phyloP scores from a whole-genome alignment of 2,888 invertebrate genomes.

The Vandiemenella viatica region DNA sequence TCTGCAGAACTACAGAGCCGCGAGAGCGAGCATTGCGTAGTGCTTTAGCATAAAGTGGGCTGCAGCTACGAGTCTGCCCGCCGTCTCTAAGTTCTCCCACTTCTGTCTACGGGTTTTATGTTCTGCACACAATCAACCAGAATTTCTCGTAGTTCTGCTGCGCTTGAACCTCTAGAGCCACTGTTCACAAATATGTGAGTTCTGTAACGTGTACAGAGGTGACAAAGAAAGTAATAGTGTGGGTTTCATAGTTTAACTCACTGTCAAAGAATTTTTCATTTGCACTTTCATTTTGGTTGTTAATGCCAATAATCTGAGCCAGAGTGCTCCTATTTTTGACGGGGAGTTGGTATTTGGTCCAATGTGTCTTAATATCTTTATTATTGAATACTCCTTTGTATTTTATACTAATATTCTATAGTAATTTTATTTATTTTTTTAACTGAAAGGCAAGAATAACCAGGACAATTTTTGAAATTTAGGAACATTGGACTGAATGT shows the following conservation, averaged over 20 bases:
- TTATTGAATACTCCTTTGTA: no score
- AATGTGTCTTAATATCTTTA: not conserved
- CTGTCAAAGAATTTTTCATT: not conserved
- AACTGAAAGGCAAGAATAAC: no score
- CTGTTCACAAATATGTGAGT: slow-evolving; percentile 10
- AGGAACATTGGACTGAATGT: no score
- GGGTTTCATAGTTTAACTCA: not conserved
- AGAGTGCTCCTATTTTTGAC: no score
- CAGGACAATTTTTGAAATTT: no score
- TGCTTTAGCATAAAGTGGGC: not conserved
- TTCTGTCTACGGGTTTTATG: not conserved
- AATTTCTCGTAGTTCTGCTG: not conserved
- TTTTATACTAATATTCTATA: no score
- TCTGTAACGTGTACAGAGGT: slow-evolving; percentile 7
- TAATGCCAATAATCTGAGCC: no score
- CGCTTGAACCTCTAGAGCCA: not conserved
- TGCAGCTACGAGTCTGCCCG: not conserved
- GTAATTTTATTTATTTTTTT: no score
- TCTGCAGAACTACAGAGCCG: not conserved
- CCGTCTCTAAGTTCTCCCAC: not conserved
- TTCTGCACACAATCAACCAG: not conserved
- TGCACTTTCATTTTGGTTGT: no score
- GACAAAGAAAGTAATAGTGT: not conserved
- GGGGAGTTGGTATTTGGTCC: not conserved
- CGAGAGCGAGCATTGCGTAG: not conserved